Evolutionary conservation across 2,888 invertebrate genomes (phyloP).

Genomic region (Chelonus formosanus): DNA sequence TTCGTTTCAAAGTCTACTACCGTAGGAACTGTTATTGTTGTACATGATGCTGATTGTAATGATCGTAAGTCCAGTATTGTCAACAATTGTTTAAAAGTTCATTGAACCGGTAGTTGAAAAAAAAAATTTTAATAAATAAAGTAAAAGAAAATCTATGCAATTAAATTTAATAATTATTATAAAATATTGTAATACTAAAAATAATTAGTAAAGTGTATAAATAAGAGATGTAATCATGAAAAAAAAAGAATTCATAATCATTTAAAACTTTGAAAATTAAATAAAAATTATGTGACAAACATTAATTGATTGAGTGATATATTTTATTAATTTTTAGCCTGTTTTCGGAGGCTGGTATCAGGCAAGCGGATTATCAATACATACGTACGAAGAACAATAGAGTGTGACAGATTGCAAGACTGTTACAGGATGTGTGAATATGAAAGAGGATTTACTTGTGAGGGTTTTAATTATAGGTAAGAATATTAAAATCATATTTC

Average conservation of each 20-base stretch:
- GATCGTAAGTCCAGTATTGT: conserved; percentile 45
- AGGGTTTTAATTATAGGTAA: conserved; percentile 85
- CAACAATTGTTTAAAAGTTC: background rate
- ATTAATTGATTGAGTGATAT: background rate
- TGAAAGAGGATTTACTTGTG: conserved; percentile 79
- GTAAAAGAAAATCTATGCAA: too few relatives aligned
- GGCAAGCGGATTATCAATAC: conserved; percentile 77
- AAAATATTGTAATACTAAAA: background rate
- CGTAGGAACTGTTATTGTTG: conserved; percentile 45
- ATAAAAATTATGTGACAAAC: too few relatives aligned
- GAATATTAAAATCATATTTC: conserved; percentile 26
- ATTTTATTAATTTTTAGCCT: conserved; percentile 69
- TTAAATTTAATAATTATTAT: conserved; percentile 10
- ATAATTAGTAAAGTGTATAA: too few relatives aligned
- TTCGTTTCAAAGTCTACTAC: conserved; percentile 31
- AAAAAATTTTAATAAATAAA: background rate
- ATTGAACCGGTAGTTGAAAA: too few relatives aligned
- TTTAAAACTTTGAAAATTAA: too few relatives aligned
- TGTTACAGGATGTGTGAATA: conserved; percentile 79
- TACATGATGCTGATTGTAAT: conserved; percentile 41
- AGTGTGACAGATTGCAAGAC: conserved; percentile 78
- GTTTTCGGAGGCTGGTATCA: conserved; percentile 79
- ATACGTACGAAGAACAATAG: conserved; percentile 74
- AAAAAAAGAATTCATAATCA: too few relatives aligned
- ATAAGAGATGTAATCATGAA: too few relatives aligned